Evolutionary conservation across 2,113 vertebrate genomes (phyloP).

Genomic region (Grammomys dolichurus): DNA sequence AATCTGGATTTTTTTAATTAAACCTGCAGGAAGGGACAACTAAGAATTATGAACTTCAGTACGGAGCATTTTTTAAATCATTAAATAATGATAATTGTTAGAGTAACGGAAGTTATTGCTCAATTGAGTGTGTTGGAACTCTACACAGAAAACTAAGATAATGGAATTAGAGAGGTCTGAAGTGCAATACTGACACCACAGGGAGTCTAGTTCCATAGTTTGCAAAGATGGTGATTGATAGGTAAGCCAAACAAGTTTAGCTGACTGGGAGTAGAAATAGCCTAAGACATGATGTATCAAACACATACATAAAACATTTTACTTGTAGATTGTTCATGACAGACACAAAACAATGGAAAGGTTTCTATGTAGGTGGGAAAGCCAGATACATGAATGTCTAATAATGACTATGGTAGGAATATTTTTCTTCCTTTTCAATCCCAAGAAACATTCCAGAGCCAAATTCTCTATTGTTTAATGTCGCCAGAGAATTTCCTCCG

Average conservation of each 20-base stretch:
- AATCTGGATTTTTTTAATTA: constrained; percentile 61
- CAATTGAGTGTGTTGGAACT: not conserved
- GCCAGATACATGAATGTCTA: not conserved
- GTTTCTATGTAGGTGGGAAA: not conserved
- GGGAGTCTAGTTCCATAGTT: not conserved
- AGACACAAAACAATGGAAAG: not conserved
- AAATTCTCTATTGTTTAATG: not conserved
- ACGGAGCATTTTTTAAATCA: not conserved
- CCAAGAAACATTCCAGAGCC: not conserved
- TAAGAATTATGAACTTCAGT: constrained; percentile 29
- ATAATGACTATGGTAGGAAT: not conserved
- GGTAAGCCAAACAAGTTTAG: not conserved
- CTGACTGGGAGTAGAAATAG: not conserved
- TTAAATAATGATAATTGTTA: not conserved
- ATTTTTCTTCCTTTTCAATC: not conserved
- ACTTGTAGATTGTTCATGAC: not conserved
- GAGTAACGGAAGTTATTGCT: not conserved
- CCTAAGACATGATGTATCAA: not conserved
- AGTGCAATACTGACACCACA: not conserved
- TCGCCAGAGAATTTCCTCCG: not conserved
- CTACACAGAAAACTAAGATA: not conserved
- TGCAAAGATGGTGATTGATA: not conserved
- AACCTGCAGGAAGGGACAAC: constrained; percentile 11
- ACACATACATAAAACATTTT: not conserved
- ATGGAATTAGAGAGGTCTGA: not conserved